Evolutionary conservation across 2,113 vertebrate species (phyloP).

Genomic region (Montifringilla adamsi): DNA sequence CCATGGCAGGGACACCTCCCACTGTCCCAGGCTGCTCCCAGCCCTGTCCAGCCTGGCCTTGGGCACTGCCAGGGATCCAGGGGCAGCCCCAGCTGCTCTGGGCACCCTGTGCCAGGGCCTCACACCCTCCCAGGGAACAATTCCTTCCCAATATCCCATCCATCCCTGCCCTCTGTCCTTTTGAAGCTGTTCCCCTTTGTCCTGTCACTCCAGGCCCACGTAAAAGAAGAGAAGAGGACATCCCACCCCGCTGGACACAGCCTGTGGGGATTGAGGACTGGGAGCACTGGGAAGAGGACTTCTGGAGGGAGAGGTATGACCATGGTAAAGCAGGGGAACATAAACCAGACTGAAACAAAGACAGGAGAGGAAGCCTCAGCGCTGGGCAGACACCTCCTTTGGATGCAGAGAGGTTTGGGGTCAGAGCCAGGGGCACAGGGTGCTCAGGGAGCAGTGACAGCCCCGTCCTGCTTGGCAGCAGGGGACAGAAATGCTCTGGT

Average conservation of each 20-base stretch:
- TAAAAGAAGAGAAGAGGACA: neutral
- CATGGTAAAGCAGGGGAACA: neutral
- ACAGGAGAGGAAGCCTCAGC: neutral
- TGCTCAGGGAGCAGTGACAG: neutral
- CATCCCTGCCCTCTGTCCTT: neutral
- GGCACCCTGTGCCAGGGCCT: neutral
- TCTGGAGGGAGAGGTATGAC: neutral
- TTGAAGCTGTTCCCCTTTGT: neutral
- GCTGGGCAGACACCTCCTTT: neutral
- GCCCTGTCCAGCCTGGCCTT: fast-evolving
- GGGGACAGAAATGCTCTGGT: neutral
- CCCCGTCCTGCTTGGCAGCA: neutral
- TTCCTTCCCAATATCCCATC: no score
- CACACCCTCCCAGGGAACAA: fast-evolving
- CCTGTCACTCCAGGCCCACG: neutral
- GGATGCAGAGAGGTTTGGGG: neutral
- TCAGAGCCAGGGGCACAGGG: neutral
- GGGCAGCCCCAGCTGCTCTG: neutral
- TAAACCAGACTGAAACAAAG: neutral
- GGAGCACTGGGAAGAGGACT: neutral
- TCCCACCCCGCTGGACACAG: neutral
- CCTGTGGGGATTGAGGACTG: neutral
- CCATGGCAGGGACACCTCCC: neutral
- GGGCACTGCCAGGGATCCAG: neutral
- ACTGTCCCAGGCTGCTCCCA: fast-evolving